These are phyloP conservation scores for Ectemnius lituratus DNA, from an alignment of 2,888 invertebrate genomes.

Conservation along the genomic window DNA sequence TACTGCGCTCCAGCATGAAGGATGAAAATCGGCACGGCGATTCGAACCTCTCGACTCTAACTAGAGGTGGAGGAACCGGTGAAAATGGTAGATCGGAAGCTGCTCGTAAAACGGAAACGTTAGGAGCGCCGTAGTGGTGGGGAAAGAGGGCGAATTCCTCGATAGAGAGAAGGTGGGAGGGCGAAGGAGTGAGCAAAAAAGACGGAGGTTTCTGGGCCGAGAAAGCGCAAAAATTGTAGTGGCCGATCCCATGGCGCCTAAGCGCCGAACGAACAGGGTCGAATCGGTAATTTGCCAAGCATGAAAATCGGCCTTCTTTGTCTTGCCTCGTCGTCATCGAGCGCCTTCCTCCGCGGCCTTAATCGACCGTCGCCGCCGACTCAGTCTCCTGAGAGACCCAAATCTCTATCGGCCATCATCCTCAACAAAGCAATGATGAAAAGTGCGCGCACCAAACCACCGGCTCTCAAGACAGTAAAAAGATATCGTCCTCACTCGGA, in stretches of 20 bases:
- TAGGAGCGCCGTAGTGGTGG: slow-evolving; percentile 21
- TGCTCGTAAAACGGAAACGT: slow-evolving; percentile 60
- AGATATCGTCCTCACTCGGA: too few relatives aligned
- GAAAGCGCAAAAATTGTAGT: slow-evolving; percentile 66
- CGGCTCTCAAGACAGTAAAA: too few relatives aligned
- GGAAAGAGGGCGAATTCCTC: slow-evolving; percentile 24
- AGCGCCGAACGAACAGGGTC: slow-evolving; percentile 34
- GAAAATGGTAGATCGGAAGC: slow-evolving; percentile 55
- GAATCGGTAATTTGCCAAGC: slow-evolving; percentile 54
- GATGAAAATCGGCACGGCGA: background rate
- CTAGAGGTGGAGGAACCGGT: slow-evolving; percentile 30
- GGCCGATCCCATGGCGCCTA: slow-evolving; percentile 27
- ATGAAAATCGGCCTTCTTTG: slow-evolving; percentile 45
- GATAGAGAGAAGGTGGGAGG: slow-evolving; percentile 24
- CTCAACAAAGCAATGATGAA: background rate
- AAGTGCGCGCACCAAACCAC: background rate
- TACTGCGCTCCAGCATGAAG: background rate
- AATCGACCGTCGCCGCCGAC: slow-evolving; percentile 31
- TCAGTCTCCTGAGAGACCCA: slow-evolving; percentile 9
- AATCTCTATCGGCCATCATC: slow-evolving; percentile 14
- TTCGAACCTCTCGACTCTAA: background rate
- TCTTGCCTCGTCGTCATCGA: slow-evolving; percentile 16
- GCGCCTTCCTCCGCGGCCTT: slow-evolving; percentile 29
- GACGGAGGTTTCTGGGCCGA: slow-evolving; percentile 66
- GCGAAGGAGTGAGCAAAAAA: slow-evolving; percentile 37